Evolutionary conservation across 1,140 invertebrate species (phyloP).

Genomic region (Orius insidiosus): DNA sequence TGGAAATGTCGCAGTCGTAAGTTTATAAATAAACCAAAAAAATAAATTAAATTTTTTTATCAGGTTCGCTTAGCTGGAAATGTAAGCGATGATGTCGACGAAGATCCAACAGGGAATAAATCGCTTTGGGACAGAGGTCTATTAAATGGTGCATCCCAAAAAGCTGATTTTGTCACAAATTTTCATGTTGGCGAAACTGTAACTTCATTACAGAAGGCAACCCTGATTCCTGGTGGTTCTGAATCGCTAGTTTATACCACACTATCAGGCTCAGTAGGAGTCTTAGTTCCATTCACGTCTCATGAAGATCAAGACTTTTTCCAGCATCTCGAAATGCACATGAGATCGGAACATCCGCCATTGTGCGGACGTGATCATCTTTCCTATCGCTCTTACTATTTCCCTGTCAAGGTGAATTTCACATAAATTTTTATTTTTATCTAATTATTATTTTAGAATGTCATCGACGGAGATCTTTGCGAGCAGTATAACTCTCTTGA

Average conservation of each 20-base stretch:
- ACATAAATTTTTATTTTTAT: neutral
- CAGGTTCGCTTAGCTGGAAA: slow-evolving; percentile 69
- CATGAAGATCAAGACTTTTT: slow-evolving; percentile 99
- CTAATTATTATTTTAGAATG: slow-evolving; percentile 47
- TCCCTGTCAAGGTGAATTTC: slow-evolving; percentile 72
- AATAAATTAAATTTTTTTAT: neutral
- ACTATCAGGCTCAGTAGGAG: slow-evolving; percentile 85
- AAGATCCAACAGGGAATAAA: slow-evolving; percentile 97
- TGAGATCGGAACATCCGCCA: slow-evolving; percentile 91
- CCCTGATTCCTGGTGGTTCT: slow-evolving; percentile 89
- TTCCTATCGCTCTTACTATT: slow-evolving; percentile 93
- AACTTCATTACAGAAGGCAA: slow-evolving; percentile 79
- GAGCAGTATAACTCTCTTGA: slow-evolving; percentile 98
- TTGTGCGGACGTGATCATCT: slow-evolving; percentile 95
- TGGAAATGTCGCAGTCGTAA: slow-evolving; percentile 87
- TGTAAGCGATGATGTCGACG: slow-evolving; percentile 92
- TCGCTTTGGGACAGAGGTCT: slow-evolving; percentile 95
- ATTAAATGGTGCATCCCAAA: slow-evolving; percentile 93
- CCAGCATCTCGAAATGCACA: slow-evolving; percentile 99
- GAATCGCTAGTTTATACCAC: slow-evolving; percentile 94
- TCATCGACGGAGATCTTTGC: slow-evolving; percentile 96
- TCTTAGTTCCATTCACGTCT: slow-evolving; percentile 92
- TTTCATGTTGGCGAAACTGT: slow-evolving; percentile 95
- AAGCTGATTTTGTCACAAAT: slow-evolving; percentile 78
- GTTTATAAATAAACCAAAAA: slow-evolving; percentile 20